Evolutionary conservation across 2,113 vertebrate species (phyloP), one percentile per base, ranked within the genome.

Genomic region (Nerophis lumbriciformis): DNA sequence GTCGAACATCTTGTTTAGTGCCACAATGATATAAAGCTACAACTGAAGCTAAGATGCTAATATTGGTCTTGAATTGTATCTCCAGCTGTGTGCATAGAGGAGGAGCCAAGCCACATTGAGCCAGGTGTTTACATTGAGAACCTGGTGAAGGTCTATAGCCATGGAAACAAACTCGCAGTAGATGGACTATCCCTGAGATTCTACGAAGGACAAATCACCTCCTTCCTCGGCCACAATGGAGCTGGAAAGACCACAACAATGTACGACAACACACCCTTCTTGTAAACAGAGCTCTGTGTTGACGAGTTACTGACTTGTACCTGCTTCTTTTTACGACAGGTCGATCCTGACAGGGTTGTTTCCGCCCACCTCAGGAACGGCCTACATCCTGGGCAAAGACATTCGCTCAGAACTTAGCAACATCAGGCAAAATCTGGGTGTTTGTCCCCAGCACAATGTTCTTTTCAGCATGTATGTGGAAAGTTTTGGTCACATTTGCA

Each of bases 241-340:
- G 97, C 97, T 4, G 97, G 97, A 36, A 99, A 99, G 86, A 99
- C 97, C 35, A 99, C 97, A 48, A 99, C 95, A 12, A 99, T 98
- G 97, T 99, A 94, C 92, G 95, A 73, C 7, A 38, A 50, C 16
- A 49, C 35, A 19, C 14, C 8, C 5, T 49, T 50, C 48, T 6
- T 35, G 10, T 44, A 5, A 39, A 10, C 36, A 55, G n/a, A 56
- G 8, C 4, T 39, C 38, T 37, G 15, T 5, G 19, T 12, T 57
- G 39, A 16, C 16, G 19, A 57, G 9, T 13, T 13, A 48, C 45
- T 16, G 5, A 36, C 13, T 6, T 28, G 12, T 13, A 13, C 6
- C 28, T 8, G 11, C 11, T 36, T 1, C 6, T 37, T 15, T 59
- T 53, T 63, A 10, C 61, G 19, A 57, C 75, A 99, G 97, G 96